phyloP scores from a whole-genome alignment of 1,140 invertebrate species.

The Temnothorax longispinosus region DNA sequence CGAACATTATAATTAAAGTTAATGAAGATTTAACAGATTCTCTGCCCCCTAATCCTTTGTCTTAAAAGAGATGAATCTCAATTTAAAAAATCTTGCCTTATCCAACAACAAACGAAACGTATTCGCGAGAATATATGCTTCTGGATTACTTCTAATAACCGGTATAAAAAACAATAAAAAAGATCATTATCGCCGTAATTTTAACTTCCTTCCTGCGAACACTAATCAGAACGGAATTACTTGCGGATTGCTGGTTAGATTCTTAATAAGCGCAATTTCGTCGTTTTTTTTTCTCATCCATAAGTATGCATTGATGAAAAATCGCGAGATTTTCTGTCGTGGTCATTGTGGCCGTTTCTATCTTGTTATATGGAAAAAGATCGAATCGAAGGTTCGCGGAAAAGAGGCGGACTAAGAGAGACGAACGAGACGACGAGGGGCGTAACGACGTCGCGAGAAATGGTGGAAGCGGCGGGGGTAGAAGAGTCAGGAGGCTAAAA shows the following conservation, averaged over 20 bases:
- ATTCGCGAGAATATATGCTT: neutral
- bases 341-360: constrained; percentile 2
- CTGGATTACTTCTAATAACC: constrained; percentile 10
- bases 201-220: neutral
- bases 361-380: constrained; percentile 33
- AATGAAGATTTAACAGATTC: neutral
- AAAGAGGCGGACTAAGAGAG: constrained; percentile 43
- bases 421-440: constrained; percentile 36
- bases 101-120: neutral
- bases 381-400: constrained; percentile 40
- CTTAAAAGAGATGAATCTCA: neutral
- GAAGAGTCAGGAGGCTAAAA: neutral
- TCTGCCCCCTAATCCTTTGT: neutral
- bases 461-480: constrained; percentile 1
- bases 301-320: neutral
- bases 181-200: constrained; percentile 26
- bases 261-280: constrained; percentile 12
- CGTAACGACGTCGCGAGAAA: constrained; percentile 53
- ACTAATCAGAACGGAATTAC: constrained; percentile 18
- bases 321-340: constrained; percentile 27
- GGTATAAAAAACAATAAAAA: constrained; percentile 7
- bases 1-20: neutral
- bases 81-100: neutral
- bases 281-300: neutral
- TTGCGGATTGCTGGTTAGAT: constrained; percentile 7